phyloP scores from a whole-genome alignment of 2,113 vertebrate species.

The Anoura caudifer region DNA sequence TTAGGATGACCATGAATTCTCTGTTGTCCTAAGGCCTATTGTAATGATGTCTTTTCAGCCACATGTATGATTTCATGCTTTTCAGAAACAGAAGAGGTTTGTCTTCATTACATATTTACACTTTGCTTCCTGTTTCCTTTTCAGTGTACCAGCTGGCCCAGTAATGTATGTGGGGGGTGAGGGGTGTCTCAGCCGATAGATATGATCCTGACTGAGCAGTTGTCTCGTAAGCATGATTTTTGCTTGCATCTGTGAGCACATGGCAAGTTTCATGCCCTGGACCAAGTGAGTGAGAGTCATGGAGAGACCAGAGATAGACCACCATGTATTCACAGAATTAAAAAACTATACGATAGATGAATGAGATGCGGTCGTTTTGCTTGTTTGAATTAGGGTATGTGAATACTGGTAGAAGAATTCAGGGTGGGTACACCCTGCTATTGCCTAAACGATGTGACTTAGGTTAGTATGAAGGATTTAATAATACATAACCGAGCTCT shows the following conservation, averaged over 20 bases:
- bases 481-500: not conserved
- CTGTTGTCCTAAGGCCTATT: conserved; percentile 4
- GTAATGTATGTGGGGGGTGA: not conserved
- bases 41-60: not conserved
- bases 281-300: not conserved
- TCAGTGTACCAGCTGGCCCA: not conserved
- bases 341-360: not conserved
- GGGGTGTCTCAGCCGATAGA: not conserved
- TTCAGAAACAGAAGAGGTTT: conserved; percentile 7
- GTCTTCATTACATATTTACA: not conserved
- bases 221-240: not conserved
- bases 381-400: not conserved
- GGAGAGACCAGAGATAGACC: not conserved
- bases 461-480: not conserved
- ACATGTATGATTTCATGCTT: conserved; percentile 25
- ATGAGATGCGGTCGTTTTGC: not conserved
- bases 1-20: not conserved
- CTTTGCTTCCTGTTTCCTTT: conserved; percentile 5
- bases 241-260: not conserved
- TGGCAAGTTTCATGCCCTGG: not conserved
- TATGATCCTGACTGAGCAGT: not conserved
- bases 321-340: not conserved
- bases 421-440: not conserved
- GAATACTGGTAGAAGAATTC: not conserved
- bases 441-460: not conserved